These are phyloP conservation scores for Pempheris klunzingeri DNA, from an alignment of 2,797 vertebrate species.

Conservation along the genomic window DNA sequence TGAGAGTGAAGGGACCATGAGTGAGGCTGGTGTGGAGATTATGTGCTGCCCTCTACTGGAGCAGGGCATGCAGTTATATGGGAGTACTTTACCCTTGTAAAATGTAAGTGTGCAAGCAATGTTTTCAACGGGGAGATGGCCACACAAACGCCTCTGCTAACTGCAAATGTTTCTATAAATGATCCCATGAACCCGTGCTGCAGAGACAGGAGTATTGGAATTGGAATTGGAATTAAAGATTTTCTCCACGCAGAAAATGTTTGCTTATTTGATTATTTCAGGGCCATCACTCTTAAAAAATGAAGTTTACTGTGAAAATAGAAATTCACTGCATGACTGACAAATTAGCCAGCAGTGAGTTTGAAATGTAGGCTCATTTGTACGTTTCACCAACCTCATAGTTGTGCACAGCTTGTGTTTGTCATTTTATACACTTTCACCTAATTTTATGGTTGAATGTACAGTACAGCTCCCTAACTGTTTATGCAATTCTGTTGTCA, in stretches of 20 bases:
- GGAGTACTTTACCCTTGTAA: not conserved
- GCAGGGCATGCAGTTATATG: not conserved
- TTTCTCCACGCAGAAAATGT: not conserved
- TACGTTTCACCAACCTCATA: conserved; percentile 20
- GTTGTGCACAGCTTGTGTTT: not conserved
- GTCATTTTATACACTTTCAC: conserved; percentile 10
- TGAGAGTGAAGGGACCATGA: not conserved
- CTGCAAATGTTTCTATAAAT: not conserved
- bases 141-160: not conserved
- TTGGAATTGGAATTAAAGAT: not conserved
- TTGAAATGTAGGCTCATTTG: conserved; percentile 19
- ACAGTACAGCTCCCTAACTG: not conserved
- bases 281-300: not conserved
- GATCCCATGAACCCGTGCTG: not conserved
- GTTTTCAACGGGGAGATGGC: not conserved
- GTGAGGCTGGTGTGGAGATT: not conserved
- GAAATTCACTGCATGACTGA: conserved; percentile 13
- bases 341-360: conserved; percentile 11
- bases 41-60: conserved; percentile 52
- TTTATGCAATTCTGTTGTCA: not conserved
- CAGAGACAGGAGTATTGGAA: not conserved
- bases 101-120: not conserved
- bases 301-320: conserved; percentile 3
- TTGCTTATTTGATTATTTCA: conserved; percentile 8
- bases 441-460: conserved; percentile 14